Evolutionary conservation across 1,140 invertebrate species (phyloP), one percentile per base, ranked within the genome.

Genomic region (Apolygus lucorum): DNA sequence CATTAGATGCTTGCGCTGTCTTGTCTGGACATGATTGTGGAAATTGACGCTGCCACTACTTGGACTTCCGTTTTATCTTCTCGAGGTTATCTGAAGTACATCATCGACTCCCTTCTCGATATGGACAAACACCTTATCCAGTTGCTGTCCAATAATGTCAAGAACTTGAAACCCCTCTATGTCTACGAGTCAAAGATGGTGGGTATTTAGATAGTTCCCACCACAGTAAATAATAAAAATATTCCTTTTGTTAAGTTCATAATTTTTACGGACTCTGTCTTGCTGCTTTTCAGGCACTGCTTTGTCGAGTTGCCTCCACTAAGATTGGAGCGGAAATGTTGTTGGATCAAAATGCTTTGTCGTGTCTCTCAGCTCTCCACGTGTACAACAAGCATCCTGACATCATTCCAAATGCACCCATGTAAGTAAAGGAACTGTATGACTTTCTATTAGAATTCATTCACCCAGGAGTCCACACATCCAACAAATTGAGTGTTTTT

Each of bases 141-240:
- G 63, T 83, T 91, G 17, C 76, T 95, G 22, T 86, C 88, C 71
- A 83, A 87, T 1, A 82, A 84, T 28, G 86, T 88, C 0, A 85
- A 87, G 49, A 71, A 87, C 13, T 80, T 95, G 26, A 84, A 88
- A 69, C 85, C 87, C 0, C 79, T 95, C 0, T 96, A 93, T 80
- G 84, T 95, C 0, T 95, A 92, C 79, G 90, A 94, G 77, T 90
- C 91, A 0, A 92, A 92, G 79, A 89, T 95, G 87, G 82, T 82
- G 75, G 76, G 74, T 75, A 65, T 25, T 52, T 68, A 13, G 1
- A 24, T 1, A 68, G 49, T 67, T 42, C n/a, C 14, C 11, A 42
- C 29, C n/a, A n/a, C n/a, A n/a, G n/a, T n/a, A n/a, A n/a, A n/a
- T n/a, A n/a, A 27, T n/a, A 62, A 22, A 4, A n/a, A 62, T 62